A percentile compares a stretch with the other conserved stretches of the same genome.
Evolutionary conservation across 2,888 invertebrate genomes (phyloP).

Genomic region (Eulithis prunata): DNA sequence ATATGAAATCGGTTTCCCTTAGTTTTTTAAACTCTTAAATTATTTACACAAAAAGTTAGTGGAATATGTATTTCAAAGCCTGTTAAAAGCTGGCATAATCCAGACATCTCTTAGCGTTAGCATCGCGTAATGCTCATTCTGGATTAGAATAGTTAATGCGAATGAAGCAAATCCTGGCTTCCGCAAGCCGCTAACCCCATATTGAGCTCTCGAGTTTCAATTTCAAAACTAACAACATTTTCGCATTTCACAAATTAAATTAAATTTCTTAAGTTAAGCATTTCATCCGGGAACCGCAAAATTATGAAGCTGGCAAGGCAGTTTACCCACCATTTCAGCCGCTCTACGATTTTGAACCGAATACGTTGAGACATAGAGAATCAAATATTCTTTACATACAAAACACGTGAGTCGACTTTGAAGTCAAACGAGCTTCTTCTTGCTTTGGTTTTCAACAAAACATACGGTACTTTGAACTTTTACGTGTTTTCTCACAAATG

Average conservation of each 20-base stretch:
- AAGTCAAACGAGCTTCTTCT: constrained; percentile 8
- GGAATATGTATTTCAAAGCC: neutral
- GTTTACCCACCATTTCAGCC: constrained; percentile 8
- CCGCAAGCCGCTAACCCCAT: neutral
- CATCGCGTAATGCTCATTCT: no score
- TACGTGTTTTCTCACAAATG: constrained; percentile 4
- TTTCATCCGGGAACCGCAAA: constrained; percentile 16
- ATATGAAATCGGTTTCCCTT: no score
- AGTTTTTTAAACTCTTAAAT: no score
- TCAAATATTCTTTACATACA: neutral
- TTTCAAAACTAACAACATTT: neutral
- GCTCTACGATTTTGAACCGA: constrained; percentile 6
- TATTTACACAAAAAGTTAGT: neutral
- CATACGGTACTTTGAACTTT: neutral
- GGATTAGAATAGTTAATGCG: neutral
- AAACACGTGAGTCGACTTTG: constrained; percentile 14
- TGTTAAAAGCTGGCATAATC: neutral
- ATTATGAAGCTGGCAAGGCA: constrained; percentile 13
- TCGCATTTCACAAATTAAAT: constrained; percentile 21
- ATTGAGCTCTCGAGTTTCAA: neutral
- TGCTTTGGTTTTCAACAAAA: constrained; percentile 8
- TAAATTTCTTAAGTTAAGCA: constrained; percentile 12
- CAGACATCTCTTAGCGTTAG: no score
- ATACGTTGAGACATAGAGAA: neutral
- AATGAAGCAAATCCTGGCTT: neutral